Percentiles rank a stretch among this genome's conserved stretches.
These are phyloP conservation scores for Melolontha melolontha DNA, from an alignment of 2,888 invertebrate genomes.

Conservation along the genomic window DNA sequence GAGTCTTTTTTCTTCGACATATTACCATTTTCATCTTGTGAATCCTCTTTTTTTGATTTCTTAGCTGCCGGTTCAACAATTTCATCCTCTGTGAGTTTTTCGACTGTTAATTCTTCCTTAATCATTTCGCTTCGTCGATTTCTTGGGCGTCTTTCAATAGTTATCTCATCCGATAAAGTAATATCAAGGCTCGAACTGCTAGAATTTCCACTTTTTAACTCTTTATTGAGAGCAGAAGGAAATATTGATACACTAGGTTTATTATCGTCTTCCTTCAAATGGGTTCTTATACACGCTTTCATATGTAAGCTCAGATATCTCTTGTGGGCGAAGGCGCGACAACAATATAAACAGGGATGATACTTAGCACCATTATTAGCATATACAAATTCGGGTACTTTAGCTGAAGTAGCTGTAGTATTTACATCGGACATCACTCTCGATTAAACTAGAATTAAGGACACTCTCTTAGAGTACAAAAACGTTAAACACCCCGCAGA, in stretches of 20 bases:
- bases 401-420: constrained; percentile 2
- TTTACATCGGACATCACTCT: no score
- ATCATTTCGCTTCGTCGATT: no score
- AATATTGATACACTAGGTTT: constrained; percentile 14
- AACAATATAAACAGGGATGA: constrained; percentile 50
- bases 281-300: constrained; percentile 41
- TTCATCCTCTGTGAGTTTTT: not conserved
- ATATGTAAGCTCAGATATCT: constrained; percentile 46
- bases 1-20: constrained; percentile 11
- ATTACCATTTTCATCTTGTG: constrained; percentile 13
- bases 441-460: no score
- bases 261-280: constrained; percentile 24
- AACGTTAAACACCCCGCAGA: no score
- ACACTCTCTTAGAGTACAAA: no score
- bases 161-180: no score
- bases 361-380: constrained; percentile 51
- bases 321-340: constrained; percentile 50
- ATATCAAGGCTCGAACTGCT: not conserved
- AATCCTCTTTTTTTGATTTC: not conserved
- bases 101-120: no score
- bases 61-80: not conserved
- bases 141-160: no score
- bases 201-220: not conserved
- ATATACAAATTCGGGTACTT: constrained; percentile 48
- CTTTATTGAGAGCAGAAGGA: not conserved